Percentiles rank a stretch among this genome's conserved stretches.
Evolutionary conservation across 2,888 invertebrate genomes (phyloP).

Genomic region (Drosophila cracens): DNA sequence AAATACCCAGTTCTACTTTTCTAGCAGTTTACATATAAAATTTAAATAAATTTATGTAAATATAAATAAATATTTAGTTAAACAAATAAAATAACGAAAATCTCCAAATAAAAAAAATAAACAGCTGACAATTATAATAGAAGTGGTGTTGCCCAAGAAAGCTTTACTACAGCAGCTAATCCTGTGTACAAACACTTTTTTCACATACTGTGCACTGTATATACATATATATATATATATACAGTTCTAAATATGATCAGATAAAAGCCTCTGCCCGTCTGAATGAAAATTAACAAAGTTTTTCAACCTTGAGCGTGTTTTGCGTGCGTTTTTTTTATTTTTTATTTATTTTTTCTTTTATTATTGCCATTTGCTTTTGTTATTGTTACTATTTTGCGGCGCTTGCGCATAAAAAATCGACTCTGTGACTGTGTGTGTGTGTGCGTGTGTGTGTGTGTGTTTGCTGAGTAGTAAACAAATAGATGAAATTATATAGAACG

Average conservation of each 20-base stretch:
- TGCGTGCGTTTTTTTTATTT: slow-evolving; percentile 26
- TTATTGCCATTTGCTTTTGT: slow-evolving; percentile 49
- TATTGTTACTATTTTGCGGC: slow-evolving; percentile 50
- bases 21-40: background rate
- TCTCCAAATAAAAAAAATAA: background rate
- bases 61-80: background rate
- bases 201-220: background rate
- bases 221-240: background rate
- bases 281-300: slow-evolving; percentile 49
- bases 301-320: slow-evolving; percentile 47
- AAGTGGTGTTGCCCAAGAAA: background rate
- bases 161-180: background rate
- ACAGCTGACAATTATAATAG: background rate
- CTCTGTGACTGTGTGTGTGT: background rate
- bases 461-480: slow-evolving; percentile 44
- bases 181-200: background rate
- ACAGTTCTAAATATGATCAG: slow-evolving; percentile 1
- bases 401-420: slow-evolving; percentile 42
- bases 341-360: slow-evolving; percentile 23
- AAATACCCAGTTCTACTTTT: background rate
- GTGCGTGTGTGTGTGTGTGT: slow-evolving; percentile 7
- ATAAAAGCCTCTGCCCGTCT: slow-evolving; percentile 13
- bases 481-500: slow-evolving; percentile 34
- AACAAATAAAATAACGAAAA: background rate
- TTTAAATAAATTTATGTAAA: background rate